Conservation (phyloP, 2,888 invertebrate genomes). For the Drosophila glabriapex region DNA sequence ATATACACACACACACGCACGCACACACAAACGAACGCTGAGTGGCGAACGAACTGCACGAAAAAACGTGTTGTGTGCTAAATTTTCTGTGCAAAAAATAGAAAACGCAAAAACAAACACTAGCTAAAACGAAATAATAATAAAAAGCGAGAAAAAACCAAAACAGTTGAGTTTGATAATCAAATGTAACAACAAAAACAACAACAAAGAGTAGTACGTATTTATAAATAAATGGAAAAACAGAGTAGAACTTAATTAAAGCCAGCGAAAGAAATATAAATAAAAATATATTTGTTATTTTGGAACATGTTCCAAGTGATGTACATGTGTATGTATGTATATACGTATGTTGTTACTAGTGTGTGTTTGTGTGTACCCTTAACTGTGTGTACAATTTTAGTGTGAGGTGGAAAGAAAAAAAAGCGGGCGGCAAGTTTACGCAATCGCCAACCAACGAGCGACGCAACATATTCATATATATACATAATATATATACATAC, state of each 20-base stretch:
- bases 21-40: conserved; percentile 32
- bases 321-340: conserved; percentile 29
- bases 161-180: conserved; percentile 71
- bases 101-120: conserved; percentile 62
- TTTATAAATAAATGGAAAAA: conserved; percentile 49
- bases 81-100: conserved; percentile 77
- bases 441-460: conserved; percentile 69
- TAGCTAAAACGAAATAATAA: conserved; percentile 52
- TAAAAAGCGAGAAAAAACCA: conserved; percentile 67
- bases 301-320: conserved; percentile 64
- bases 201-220: conserved; percentile 52
- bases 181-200: conserved; percentile 44
- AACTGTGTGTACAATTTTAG: conserved; percentile 76
- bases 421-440: conserved; percentile 81
- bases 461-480: conserved; percentile 40
- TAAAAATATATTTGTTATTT: conserved; percentile 65
- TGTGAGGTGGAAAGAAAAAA: conserved; percentile 73
- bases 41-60: conserved; percentile 62
- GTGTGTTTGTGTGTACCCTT: conserved; percentile 39
- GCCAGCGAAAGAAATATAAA: conserved; percentile 41
- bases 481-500: conserved; percentile 20
- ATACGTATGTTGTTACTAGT: conserved; percentile 16
- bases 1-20: conserved; percentile 51
- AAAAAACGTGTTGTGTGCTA: conserved; percentile 82
- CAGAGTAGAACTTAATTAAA: conserved; percentile 20